A percentile compares a stretch with the other conserved stretches of the same genome.
Evolutionary conservation across 2,888 invertebrate species (phyloP).

Genomic region (Acanthacorydalis orientalis): DNA sequence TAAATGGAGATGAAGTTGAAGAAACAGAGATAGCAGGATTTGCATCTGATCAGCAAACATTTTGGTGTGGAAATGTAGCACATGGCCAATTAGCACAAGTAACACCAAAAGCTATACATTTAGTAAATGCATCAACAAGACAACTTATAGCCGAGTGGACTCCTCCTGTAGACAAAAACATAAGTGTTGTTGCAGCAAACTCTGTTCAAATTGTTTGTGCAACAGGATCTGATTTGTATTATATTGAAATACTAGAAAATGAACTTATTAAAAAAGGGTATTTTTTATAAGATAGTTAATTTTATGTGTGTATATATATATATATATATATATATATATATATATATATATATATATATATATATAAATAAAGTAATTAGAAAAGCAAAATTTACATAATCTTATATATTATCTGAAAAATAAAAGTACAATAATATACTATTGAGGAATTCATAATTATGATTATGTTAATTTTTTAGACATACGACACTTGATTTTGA

Average conservation of each 20-base stretch:
- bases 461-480: constrained; percentile 21
- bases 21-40: constrained; percentile 91
- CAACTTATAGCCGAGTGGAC: constrained; percentile 55
- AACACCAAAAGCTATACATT: constrained; percentile 52
- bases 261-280: constrained; percentile 43
- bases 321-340: no score
- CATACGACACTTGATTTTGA: constrained; percentile 74
- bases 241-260: constrained; percentile 53
- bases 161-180: constrained; percentile 49
- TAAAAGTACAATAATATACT: no score
- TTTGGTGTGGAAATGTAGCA: constrained; percentile 82
- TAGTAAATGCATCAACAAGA: constrained; percentile 51
- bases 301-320: background rate
- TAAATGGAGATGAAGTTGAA: constrained; percentile 93
- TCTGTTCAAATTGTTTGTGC: constrained; percentile 63
- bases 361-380: no score
- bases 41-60: constrained; percentile 80
- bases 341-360: no score
- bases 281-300: background rate
- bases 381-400: no score
- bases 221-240: constrained; percentile 73
- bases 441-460: background rate
- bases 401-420: no score
- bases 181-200: constrained; percentile 81
- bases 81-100: constrained; percentile 65